Base-by-base conservation (phyloP, 92 coral and sea anemone genomes). In the Phenganax marumi region DNA sequence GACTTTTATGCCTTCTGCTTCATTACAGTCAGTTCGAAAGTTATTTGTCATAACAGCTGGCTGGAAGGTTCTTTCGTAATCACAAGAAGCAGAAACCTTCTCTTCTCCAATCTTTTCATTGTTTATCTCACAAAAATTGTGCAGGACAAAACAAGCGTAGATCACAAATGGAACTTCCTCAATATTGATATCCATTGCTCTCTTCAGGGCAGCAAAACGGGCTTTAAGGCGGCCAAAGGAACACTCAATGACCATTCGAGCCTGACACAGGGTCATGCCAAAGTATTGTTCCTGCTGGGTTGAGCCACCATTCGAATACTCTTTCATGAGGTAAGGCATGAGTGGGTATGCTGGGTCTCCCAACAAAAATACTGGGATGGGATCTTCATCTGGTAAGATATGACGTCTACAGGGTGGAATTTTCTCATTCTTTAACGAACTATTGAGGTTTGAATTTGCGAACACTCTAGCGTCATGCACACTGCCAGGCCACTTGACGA, bases 81-180 rank as follows among this genome's bases (percentile, higher is more conserved):
- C 79, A 8, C 39, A 26, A 39, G 79, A 43, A 14, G 79, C 50
- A 12, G 23, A 12, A 74, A 74, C 79, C 55, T 74, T 74, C 12
- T 74, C 55, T 13, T 74, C 79, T 43, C 79, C 61, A 74, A 74
- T 74, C 39, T 19, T 43, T 58, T 74, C 79, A 25, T 50, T 50
- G 58, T 74, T 43, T 14, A 74, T 21, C 58, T 74, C 79, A 47
- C 79, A 74, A 19, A 74, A 25, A 17, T 74, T 89, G 68, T 89
- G 90, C 50, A 33, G 83, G 21, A 85, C 86, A 78, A 88, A 89
- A 86, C 89, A 89, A 18, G 87, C 89, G 75, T 86, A 89, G n/a
- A 89, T 81, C 26, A 89, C 84, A 61, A 51, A 73, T 33, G 65
- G 79, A 11, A 47, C 52, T 58, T 74, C 79, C 8, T 47, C 24